Evolutionary conservation across 2,797 vertebrate genomes (phyloP).

Genomic region (Synaphobranchus kaupii): DNA sequence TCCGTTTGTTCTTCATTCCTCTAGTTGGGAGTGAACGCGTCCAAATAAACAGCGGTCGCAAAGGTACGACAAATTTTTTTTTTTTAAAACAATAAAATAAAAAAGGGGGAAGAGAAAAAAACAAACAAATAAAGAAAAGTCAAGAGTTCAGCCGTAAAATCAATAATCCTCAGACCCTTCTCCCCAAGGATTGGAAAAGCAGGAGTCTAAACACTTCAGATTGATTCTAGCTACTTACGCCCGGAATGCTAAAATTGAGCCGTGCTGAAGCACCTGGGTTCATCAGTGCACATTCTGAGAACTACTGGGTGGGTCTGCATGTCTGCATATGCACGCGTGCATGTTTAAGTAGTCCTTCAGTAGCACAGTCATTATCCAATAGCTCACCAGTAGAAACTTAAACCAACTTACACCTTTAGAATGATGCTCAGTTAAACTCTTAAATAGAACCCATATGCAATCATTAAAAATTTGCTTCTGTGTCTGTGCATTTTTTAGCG

Average conservation of each 20-base stretch:
- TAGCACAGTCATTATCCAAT: neutral
- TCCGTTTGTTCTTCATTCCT: neutral
- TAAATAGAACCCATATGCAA: neutral
- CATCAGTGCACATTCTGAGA: neutral
- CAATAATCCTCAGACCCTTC: neutral
- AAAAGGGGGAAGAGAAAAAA: neutral
- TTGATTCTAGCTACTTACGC: constrained; percentile 1
- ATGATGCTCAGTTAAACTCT: neutral
- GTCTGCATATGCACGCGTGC: neutral
- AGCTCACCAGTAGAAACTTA: neutral
- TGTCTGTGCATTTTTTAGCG: neutral
- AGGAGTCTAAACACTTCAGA: neutral
- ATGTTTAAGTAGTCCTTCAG: neutral
- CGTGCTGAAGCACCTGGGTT: neutral
- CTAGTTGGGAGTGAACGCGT: neutral
- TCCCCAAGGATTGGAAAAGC: neutral
- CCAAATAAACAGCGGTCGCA: neutral
- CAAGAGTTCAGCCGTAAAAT: constrained; percentile 11
- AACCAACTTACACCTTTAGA: neutral
- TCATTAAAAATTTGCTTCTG: neutral
- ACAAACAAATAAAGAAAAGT: constrained; percentile 14
- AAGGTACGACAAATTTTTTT: neutral
- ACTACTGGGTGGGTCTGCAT: neutral
- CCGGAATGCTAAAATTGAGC: neutral
- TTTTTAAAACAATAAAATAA: neutral